A percentile compares a stretch with the other conserved stretches of the same genome.
These are phyloP conservation scores for Drosophila melanosoma DNA, from an alignment of 2,888 invertebrate species.

Conservation along the genomic window DNA sequence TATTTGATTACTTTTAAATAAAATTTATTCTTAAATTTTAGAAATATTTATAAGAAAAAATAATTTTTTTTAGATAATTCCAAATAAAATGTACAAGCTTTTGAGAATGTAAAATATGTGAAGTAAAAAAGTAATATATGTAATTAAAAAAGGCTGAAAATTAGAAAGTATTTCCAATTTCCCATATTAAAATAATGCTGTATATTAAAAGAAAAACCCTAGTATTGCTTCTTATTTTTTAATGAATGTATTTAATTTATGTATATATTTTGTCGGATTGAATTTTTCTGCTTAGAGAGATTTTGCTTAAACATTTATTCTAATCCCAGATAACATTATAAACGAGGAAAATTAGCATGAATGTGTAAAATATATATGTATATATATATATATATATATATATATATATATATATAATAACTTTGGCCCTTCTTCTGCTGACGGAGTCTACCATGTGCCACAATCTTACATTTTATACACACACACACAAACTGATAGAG, in stretches of 20 bases:
- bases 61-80: background rate
- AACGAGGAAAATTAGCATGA: background rate
- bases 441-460: conserved; percentile 25
- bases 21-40: background rate
- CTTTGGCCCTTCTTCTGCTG: background rate
- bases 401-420: background rate
- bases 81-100: background rate
- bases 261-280: background rate
- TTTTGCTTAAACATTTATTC: background rate
- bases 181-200: background rate
- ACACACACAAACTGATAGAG: conserved; percentile 1
- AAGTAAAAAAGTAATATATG: background rate
- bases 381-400: background rate
- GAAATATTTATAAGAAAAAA: background rate
- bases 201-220: background rate
- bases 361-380: background rate
- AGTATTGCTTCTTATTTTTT: background rate
- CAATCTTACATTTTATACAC: conserved; percentile 31
- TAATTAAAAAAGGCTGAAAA: background rate
- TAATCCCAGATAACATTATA: background rate
- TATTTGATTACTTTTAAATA: background rate
- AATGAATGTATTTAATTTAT: background rate
- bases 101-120: background rate
- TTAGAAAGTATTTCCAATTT: background rate
- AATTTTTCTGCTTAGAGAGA: background rate